phyloP scores from a whole-genome alignment of 2,888 invertebrate species.

The Megaustenia siamemsis region DNA sequence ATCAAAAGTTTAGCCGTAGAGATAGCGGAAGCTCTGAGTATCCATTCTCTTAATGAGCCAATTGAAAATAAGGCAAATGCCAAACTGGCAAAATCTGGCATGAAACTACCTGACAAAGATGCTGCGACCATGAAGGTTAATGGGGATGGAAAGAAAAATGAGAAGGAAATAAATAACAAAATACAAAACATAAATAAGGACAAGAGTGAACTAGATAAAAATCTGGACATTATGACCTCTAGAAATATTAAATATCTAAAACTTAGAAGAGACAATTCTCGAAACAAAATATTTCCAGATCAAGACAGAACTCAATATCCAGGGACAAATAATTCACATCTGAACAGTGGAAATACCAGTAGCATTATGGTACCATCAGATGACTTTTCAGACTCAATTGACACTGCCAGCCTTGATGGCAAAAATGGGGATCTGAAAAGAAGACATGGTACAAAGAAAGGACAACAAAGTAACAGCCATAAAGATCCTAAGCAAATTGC shows the following conservation, averaged over 20 bases:
- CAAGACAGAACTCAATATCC: not conserved
- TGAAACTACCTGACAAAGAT: not conserved
- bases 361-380: slow-evolving; percentile 20
- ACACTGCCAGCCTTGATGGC: not conserved
- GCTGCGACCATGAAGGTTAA: no score
- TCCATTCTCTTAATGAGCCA: slow-evolving; percentile 3
- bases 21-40: slow-evolving; percentile 4
- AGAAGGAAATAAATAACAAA: not conserved
- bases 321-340: not conserved
- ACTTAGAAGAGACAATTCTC: no score
- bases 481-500: slow-evolving; percentile 4
- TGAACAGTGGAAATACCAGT: slow-evolving; percentile 3
- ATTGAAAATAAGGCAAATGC: not conserved
- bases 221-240: not conserved
- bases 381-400: not conserved
- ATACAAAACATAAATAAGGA: not conserved
- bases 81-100: not conserved
- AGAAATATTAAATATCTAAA: not conserved
- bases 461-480: not conserved
- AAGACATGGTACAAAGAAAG: not conserved
- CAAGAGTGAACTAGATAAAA: not conserved
- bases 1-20: slow-evolving; percentile 6
- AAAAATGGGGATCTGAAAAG: not conserved
- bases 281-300: not conserved
- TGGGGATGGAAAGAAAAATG: not conserved